phyloP scores from a whole-genome alignment of 2,113 vertebrate species.

The Upupa epops region DNA sequence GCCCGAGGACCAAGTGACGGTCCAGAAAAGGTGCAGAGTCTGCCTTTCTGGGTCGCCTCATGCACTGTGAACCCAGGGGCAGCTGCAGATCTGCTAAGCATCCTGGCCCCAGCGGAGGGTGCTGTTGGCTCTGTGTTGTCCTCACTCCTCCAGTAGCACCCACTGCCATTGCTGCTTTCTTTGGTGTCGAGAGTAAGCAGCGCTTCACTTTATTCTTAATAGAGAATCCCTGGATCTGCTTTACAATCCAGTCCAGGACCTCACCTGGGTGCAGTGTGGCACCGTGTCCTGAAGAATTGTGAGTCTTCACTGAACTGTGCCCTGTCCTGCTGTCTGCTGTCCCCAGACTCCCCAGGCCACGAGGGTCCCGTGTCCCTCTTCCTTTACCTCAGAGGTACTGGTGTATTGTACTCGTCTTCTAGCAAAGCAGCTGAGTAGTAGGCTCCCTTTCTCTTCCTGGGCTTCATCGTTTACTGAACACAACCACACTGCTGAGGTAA shows the following conservation, averaged over 20 bases:
- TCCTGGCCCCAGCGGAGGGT: background rate
- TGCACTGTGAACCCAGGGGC: rapidly evolving
- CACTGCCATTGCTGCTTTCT: background rate
- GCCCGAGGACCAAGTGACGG: background rate
- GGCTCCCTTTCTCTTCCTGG: background rate
- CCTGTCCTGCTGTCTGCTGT: background rate
- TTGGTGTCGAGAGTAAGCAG: background rate
- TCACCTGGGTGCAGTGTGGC: background rate
- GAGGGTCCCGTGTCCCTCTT: background rate
- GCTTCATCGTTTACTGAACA: background rate
- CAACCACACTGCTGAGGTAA: background rate
- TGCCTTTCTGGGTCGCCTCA: background rate
- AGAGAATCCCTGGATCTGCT: background rate
- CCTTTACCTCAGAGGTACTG: background rate
- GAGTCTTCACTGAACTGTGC: background rate
- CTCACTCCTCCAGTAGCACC: background rate
- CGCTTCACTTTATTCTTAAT: background rate
- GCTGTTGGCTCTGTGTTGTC: background rate
- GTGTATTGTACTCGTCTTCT: background rate
- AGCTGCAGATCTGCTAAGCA: background rate
- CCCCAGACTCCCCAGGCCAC: background rate
- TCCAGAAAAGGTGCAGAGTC: background rate
- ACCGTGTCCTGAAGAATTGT: background rate
- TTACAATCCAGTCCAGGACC: background rate
- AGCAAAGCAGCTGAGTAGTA: background rate